Percentiles rank a stretch among this genome's conserved stretches.
These are phyloP conservation scores for Emydura subglobosa DNA, from an alignment of 2,113 vertebrate genomes.

Conservation along the genomic window DNA sequence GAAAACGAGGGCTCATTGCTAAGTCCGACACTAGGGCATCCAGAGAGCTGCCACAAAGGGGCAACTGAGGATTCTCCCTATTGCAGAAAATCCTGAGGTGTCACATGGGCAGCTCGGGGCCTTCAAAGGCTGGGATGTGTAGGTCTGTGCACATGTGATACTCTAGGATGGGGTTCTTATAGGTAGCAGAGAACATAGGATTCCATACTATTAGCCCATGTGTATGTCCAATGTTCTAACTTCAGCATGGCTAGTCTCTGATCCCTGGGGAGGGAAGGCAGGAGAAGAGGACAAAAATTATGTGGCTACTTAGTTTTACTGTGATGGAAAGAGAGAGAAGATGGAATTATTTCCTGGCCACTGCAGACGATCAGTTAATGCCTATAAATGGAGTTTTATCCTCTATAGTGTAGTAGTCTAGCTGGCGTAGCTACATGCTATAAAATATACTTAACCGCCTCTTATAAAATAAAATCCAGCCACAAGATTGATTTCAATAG, in stretches of 20 bases:
- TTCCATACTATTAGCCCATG: not conserved
- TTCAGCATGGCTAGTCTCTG: accelerated
- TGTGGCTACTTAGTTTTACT: not conserved
- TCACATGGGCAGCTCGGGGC: no score
- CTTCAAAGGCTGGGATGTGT: not conserved
- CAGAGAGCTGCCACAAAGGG: not conserved
- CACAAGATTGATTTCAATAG: not conserved
- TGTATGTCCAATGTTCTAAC: accelerated
- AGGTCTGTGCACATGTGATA: not conserved
- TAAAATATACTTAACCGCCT: not conserved
- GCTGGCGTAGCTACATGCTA: not conserved
- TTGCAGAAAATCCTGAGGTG: not conserved
- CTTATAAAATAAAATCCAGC: constrained; percentile 1
- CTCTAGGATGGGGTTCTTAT: not conserved
- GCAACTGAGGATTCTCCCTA: not conserved
- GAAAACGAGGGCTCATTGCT: not conserved
- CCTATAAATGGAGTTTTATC: not conserved
- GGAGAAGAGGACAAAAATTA: not conserved
- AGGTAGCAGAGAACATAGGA: not conserved
- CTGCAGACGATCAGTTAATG: not conserved
- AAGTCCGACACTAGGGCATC: not conserved
- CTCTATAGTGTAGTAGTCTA: not conserved
- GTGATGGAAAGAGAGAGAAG: not conserved
- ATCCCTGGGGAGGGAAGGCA: not conserved
- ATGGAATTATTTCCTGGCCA: not conserved